These are phyloP conservation scores for Cryptotermes secundus DNA, from an alignment of 1,140 invertebrate genomes.

Conservation along the genomic window DNA sequence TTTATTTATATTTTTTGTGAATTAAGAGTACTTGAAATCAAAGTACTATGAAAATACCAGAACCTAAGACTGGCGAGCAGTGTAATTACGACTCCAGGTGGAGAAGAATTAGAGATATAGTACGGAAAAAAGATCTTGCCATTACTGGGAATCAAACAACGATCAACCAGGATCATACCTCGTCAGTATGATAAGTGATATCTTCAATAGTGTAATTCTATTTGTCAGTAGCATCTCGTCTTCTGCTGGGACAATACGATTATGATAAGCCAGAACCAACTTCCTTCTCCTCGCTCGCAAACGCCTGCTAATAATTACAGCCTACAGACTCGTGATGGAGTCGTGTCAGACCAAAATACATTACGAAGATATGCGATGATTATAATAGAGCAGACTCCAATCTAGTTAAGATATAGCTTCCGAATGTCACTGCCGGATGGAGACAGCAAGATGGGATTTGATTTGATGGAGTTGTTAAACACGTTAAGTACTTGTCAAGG, in stretches of 20 bases:
- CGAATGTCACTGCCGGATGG: not conserved
- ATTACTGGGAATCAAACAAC: too few relatives aligned
- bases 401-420: not conserved
- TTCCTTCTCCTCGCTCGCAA: not conserved
- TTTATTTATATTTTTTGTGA: too few relatives aligned
- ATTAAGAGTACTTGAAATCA: too few relatives aligned
- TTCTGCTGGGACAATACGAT: not conserved
- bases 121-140: too few relatives aligned
- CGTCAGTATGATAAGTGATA: too few relatives aligned
- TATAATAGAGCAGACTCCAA: not conserved
- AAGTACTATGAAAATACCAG: too few relatives aligned
- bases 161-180: too few relatives aligned
- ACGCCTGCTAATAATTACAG: not conserved
- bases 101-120: too few relatives aligned
- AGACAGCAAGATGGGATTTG: not conserved
- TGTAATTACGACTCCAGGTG: too few relatives aligned
- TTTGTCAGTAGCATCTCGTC: not conserved
- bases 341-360: not conserved
- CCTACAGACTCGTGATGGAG: not conserved
- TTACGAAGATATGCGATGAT: not conserved
- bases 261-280: not conserved
- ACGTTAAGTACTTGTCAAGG: conserved; percentile 10
- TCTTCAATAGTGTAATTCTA: too few relatives aligned
- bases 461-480: conserved; percentile 19
- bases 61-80: too few relatives aligned